Evolutionary conservation across 1,140 invertebrate genomes (phyloP).

Genomic region (Drosophila ambigua): DNA sequence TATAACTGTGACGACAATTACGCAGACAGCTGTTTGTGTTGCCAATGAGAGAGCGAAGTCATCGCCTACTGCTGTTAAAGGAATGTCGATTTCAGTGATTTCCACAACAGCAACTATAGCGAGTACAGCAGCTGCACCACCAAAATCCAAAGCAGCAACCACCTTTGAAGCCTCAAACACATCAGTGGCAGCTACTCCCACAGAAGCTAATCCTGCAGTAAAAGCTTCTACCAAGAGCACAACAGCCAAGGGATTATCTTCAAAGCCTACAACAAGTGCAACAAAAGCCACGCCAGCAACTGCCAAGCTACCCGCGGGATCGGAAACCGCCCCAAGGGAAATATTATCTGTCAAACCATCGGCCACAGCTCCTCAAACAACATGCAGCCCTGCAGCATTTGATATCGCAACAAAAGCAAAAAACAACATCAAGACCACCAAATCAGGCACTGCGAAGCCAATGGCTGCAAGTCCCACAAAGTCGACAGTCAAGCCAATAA

Average conservation of each 20-base stretch:
- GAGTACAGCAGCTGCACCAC: constrained; percentile 3
- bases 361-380: constrained; percentile 8
- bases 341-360: constrained; percentile 4
- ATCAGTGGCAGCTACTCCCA: too few relatives aligned
- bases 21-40: constrained; percentile 3
- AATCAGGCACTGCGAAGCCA: constrained; percentile 33
- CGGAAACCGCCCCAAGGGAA: too few relatives aligned
- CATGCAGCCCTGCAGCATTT: neutral
- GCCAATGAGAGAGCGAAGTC: constrained; percentile 3
- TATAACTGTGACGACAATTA: too few relatives aligned
- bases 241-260: too few relatives aligned
- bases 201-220: neutral
- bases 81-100: too few relatives aligned
- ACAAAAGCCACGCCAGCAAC: constrained; percentile 25
- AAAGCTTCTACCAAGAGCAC: too few relatives aligned
- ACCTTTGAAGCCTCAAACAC: neutral
- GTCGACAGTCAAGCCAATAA: constrained; percentile 21
- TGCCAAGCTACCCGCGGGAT: constrained; percentile 1
- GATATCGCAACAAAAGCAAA: constrained; percentile 2
- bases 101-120: constrained; percentile 4
- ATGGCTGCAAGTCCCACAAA: constrained; percentile 41
- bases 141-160: constrained; percentile 11
- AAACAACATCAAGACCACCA: constrained; percentile 23
- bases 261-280: constrained; percentile 1
- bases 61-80: too few relatives aligned